These are phyloP conservation scores for Radopholus similis DNA, from an alignment of 1,140 invertebrate species.

Conservation along the genomic window DNA sequence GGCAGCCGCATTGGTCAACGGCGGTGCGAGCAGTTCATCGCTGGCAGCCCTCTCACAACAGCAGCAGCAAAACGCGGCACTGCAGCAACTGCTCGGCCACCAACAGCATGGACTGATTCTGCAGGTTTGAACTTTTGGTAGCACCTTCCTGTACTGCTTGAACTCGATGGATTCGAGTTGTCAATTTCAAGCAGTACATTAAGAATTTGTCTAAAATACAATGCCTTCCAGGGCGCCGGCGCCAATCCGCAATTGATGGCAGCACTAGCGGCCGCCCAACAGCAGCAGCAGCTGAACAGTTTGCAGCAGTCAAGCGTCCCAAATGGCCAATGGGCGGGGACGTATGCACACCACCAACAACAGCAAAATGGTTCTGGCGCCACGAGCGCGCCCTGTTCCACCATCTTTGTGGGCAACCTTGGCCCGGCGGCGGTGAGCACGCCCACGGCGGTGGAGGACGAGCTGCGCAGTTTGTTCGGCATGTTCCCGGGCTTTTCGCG, in stretches of 20 bases:
- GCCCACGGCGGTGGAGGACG: constrained; percentile 87
- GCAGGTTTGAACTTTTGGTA: too few relatives aligned
- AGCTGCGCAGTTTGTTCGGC: constrained; percentile 87
- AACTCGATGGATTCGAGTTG: neutral
- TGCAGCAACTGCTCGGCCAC: constrained; percentile 71
- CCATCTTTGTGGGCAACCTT: constrained; percentile 92
- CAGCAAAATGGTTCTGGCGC: constrained; percentile 9
- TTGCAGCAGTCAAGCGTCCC: neutral
- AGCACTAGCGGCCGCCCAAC: constrained; percentile 47
- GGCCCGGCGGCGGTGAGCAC: constrained; percentile 65
- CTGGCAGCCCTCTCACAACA: constrained; percentile 56
- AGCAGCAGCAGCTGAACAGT: constrained; percentile 40
- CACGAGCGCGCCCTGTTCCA: constrained; percentile 74
- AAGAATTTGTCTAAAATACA: too few relatives aligned
- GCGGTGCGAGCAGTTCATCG: neutral
- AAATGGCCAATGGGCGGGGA: neutral
- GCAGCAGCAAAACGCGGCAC: constrained; percentile 69
- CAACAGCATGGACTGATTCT: too few relatives aligned
- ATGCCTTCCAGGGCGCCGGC: constrained; percentile 19
- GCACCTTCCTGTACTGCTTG: neutral
- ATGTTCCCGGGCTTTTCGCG: constrained; percentile 94
- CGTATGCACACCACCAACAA: constrained; percentile 14
- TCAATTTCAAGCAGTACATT: too few relatives aligned
- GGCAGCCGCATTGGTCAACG: constrained; percentile 5
- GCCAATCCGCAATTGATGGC: neutral